Evolutionary conservation across 2,113 vertebrate species (phyloP).

Genomic region (Sorex araneus): DNA sequence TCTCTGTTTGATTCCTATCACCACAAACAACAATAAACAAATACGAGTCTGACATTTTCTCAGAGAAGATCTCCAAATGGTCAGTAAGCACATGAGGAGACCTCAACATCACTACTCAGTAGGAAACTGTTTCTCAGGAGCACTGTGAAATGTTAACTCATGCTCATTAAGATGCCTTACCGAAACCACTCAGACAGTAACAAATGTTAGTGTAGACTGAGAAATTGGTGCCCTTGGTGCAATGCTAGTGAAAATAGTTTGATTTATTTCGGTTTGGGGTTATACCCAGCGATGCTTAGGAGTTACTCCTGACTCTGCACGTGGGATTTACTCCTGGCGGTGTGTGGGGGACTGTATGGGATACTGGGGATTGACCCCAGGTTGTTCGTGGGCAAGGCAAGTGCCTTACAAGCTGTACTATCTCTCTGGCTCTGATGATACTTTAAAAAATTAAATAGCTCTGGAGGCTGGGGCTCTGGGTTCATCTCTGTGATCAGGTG

Average conservation of each 20-base stretch:
- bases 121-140: conserved; percentile 5
- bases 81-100: neutral
- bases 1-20: no score
- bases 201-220: neutral
- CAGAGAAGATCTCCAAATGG: neutral
- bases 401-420: no score
- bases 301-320: no score
- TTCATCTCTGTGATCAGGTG: no score
- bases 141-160: neutral
- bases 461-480: no score
- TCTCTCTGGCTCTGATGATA: neutral
- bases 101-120: conserved; percentile 34
- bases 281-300: no score
- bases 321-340: no score
- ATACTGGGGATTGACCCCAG: no score
- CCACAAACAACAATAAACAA: neutral
- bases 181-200: neutral
- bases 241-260: neutral
- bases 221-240: neutral
- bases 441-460: neutral
- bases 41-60: neutral
- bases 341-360: no score
- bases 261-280: no score
- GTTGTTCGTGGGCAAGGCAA: no score
- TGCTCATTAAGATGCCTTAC: neutral